These are phyloP conservation scores for Minunthozetes semirufus DNA, from an alignment of 2,888 invertebrate genomes.

Conservation along the genomic window DNA sequence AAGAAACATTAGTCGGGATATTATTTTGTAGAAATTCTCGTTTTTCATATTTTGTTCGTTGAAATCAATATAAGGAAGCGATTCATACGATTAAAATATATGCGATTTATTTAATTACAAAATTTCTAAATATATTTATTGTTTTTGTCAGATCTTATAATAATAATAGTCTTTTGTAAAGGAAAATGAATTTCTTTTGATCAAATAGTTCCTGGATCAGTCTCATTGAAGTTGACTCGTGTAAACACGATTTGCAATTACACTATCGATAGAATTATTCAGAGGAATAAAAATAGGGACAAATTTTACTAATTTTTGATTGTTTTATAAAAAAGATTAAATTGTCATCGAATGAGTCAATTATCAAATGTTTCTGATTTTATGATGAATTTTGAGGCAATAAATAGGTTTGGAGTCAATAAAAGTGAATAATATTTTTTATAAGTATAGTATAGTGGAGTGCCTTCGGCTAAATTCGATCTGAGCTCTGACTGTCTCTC, in stretches of 20 bases:
- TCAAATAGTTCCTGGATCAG: neutral
- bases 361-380: neutral
- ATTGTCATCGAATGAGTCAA: neutral
- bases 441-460: neutral
- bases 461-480: constrained; percentile 3
- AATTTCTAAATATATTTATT: neutral
- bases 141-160: constrained; percentile 7
- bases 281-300: neutral
- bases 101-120: neutral
- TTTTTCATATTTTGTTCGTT: neutral
- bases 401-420: constrained; percentile 8
- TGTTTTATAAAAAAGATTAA: neutral
- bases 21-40: too few species aligned
- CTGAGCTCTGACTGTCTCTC: constrained; percentile 16
- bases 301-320: neutral
- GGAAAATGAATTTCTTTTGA: neutral
- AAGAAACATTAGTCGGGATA: too few species aligned
- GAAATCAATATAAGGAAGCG: neutral
- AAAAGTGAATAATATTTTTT: constrained; percentile 12
- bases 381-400: neutral
- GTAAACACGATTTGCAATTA: neutral
- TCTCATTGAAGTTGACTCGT: neutral
- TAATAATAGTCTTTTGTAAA: neutral
- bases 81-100: neutral
- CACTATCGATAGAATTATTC: neutral